Evolutionary conservation across 2,888 invertebrate genomes (phyloP).

Genomic region (Ctena decussata): DNA sequence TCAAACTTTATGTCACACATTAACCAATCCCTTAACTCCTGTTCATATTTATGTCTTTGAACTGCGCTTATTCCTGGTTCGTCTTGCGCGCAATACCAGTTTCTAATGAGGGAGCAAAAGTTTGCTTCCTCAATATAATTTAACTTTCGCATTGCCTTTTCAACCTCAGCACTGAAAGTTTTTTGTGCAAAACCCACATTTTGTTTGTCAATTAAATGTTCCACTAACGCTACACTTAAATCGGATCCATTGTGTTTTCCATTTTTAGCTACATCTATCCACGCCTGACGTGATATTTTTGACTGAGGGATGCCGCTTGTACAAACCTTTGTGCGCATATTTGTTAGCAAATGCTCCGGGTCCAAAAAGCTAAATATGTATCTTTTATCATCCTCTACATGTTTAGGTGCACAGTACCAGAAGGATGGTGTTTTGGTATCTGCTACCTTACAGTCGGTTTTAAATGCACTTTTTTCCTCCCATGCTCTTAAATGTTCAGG

Average conservation of each 20-base stretch:
- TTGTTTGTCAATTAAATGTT: conserved; percentile 47
- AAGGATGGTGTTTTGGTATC: not conserved
- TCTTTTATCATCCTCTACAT: not conserved
- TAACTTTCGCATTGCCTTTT: not conserved
- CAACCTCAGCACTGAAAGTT: conserved; percentile 35
- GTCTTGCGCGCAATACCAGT: conserved; percentile 41
- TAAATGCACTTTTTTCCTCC: not conserved
- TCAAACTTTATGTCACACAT: not conserved
- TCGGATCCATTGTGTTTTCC: not conserved
- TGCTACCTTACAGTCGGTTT: not conserved
- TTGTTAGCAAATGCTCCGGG: not conserved
- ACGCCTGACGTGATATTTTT: not conserved
- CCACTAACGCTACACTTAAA: conserved; percentile 3
- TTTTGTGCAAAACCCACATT: conserved; percentile 24
- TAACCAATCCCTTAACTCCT: conserved; percentile 35
- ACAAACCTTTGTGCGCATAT: not conserved
- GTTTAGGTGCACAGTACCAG: not conserved
- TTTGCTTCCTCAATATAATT: conserved; percentile 15
- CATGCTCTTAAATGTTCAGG: not conserved
- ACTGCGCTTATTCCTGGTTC: conserved; percentile 29
- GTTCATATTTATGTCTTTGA: conserved; percentile 22
- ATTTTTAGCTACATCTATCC: not conserved
- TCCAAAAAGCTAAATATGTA: conserved; percentile 8
- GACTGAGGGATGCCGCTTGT: not conserved
- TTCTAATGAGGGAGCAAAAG: conserved; percentile 28